Conservation (phyloP, 2,888 invertebrate species). For the Altica lythri region DNA sequence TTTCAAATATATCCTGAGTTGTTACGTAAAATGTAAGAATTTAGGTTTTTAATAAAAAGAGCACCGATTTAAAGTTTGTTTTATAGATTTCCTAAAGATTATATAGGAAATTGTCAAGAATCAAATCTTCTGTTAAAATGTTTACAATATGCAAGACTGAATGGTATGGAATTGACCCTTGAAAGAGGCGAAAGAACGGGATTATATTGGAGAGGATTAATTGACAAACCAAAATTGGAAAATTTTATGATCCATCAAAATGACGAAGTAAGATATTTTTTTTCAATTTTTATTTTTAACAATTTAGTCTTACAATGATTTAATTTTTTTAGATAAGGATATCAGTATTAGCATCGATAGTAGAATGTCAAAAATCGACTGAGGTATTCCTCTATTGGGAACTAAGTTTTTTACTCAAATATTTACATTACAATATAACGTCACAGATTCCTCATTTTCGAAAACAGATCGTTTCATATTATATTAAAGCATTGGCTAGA, state of each 20-base stretch:
- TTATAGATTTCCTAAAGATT: constrained; percentile 43
- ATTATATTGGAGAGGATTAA: constrained; percentile 61
- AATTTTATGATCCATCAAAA: constrained; percentile 63
- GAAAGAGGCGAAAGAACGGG: constrained; percentile 38
- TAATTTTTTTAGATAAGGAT: constrained; percentile 65
- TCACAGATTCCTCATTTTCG: constrained; percentile 70
- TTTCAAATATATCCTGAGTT: constrained; percentile 52
- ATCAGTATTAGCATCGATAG: constrained; percentile 69
- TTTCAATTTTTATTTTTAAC: not conserved
- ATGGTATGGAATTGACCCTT: constrained; percentile 51
- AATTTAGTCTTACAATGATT: not conserved
- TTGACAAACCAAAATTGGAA: constrained; percentile 60
- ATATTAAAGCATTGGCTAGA: constrained; percentile 70
- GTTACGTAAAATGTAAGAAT: constrained; percentile 47
- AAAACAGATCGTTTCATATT: constrained; percentile 68
- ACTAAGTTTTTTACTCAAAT: constrained; percentile 65
- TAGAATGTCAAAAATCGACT: constrained; percentile 76
- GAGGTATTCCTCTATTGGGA: constrained; percentile 67
- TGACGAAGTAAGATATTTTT: constrained; percentile 61
- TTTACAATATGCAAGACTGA: constrained; percentile 59
- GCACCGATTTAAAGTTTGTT: too few species aligned
- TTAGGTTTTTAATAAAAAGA: not conserved
- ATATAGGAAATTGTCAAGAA: constrained; percentile 40
- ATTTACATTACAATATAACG: constrained; percentile 71
- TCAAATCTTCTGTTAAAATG: constrained; percentile 59